These are phyloP conservation scores for Branchipolynoe longqiensis DNA, from an alignment of 2,888 invertebrate species.

Conservation along the genomic window DNA sequence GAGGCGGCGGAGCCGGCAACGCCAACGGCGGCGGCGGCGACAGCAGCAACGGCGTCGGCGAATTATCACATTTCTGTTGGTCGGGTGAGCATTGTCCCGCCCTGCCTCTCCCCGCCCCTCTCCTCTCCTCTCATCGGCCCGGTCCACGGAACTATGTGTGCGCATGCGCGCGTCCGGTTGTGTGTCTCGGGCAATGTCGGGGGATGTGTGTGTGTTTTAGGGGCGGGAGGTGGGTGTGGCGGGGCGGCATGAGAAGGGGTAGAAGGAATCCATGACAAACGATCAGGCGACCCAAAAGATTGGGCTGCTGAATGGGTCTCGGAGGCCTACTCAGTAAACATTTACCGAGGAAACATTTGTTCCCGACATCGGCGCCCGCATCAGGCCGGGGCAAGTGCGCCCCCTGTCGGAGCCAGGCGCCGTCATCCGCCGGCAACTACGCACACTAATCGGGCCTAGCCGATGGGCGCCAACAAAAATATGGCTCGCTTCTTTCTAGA, in stretches of 20 bases:
- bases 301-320: slow-evolving; percentile 40
- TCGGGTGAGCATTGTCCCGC: not conserved
- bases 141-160: no score
- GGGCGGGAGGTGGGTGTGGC: no score
- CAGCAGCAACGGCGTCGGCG: not conserved
- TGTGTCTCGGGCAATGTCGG: no score
- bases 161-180: no score
- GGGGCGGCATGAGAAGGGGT: slow-evolving; percentile 1
- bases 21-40: no score
- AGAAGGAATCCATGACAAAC: slow-evolving; percentile 50
- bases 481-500: no score
- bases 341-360: slow-evolving; percentile 54
- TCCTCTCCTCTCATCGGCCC: no score
- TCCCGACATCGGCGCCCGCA: slow-evolving; percentile 44
- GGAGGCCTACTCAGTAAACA: slow-evolving; percentile 42
- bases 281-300: slow-evolving; percentile 27
- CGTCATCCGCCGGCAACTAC: no score
- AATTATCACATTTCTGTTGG: slow-evolving; percentile 33
- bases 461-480: no score
- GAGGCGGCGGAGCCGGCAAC: no score
- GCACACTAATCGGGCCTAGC: no score
- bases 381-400: not conserved
- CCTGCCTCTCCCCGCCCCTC: not conserved
- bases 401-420: not conserved
- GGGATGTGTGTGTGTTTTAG: no score